Evolutionary conservation across 1,140 invertebrate genomes (phyloP), one percentile per base, ranked within the genome.

Genomic region (Cardiocondyla obscurior): DNA sequence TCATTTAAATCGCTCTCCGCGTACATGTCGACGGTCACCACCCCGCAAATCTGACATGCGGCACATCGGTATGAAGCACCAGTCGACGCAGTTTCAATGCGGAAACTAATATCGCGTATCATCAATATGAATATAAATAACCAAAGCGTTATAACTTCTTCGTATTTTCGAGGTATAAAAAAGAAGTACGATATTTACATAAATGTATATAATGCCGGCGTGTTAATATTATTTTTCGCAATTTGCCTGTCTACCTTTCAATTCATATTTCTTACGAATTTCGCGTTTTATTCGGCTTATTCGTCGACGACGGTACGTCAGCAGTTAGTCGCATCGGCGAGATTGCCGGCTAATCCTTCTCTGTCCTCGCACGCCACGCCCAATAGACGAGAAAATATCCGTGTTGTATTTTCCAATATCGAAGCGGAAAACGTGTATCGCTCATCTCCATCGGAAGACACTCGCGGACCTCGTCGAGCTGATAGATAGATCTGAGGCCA

Each of bases 331-430:
- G 22, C 53, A 79, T 79, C 46, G 74, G 12, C 10, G 36, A 79
- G 62, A 67, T 39, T 53, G 74, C 22, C 46, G 33, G 12, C 62
- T 79, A 79, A 79, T 79, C 74, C 74, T 76, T 76, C 73, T 64
- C 42, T 79, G 74, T 79, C 49, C 46, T 67, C 12, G n/a, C 46
- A 7, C 4, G 28, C 73, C 42, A 76, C 62, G 74, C 74, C 74
- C 44, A 53, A 25, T 22, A 39, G 22, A 79, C 33, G 64, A 14
- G 33, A 79, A 79, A 79, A 67, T 76, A 62, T 79, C 39, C 55
- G 12, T 70, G 28, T 39, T 30, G 42, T 55, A 28, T 33, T 76
- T 60, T 76, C 42, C 72, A 77, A 77, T 60, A 76, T 12, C 22
- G 6, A 53, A 74, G 28, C 72, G 25, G 25, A 22, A 67, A 67